These are phyloP conservation scores for Antitype chi DNA, from an alignment of 2,888 invertebrate genomes.

Conservation along the genomic window DNA sequence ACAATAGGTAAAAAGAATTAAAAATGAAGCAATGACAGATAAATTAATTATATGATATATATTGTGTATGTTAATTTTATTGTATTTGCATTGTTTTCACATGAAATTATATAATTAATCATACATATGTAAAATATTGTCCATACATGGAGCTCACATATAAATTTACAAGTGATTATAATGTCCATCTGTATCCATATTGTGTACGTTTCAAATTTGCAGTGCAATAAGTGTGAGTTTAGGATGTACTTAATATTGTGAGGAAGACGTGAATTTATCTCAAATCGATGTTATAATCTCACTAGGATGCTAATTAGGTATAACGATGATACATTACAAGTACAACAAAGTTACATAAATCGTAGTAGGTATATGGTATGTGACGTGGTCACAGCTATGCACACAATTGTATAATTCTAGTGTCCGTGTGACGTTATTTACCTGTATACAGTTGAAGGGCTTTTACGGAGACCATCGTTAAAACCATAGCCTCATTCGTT, in stretches of 20 bases:
- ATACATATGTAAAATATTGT: no score
- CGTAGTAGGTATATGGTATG: background rate
- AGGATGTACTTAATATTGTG: background rate
- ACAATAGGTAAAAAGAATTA: no score
- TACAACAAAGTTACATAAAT: background rate
- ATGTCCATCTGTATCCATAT: no score
- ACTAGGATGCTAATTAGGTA: constrained; percentile 10
- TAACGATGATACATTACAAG: background rate
- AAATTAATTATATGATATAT: no score
- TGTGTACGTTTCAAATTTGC: no score
- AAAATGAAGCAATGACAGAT: no score
- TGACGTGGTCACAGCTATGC: constrained; percentile 7
- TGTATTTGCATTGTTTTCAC: no score
- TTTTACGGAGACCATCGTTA: constrained; percentile 39
- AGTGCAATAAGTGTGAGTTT: background rate
- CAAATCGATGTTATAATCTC: constrained; percentile 22
- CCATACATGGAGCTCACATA: no score
- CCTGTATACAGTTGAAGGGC: constrained; percentile 13
- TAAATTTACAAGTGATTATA: no score
- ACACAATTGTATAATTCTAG: constrained; percentile 16
- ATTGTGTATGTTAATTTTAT: no score
- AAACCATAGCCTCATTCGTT: constrained; percentile 12
- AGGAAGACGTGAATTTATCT: background rate
- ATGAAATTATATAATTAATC: no score
- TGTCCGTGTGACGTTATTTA: constrained; percentile 13